Evolutionary conservation across 2,888 invertebrate genomes (phyloP).

Genomic region (Limnephilus lunatus): DNA sequence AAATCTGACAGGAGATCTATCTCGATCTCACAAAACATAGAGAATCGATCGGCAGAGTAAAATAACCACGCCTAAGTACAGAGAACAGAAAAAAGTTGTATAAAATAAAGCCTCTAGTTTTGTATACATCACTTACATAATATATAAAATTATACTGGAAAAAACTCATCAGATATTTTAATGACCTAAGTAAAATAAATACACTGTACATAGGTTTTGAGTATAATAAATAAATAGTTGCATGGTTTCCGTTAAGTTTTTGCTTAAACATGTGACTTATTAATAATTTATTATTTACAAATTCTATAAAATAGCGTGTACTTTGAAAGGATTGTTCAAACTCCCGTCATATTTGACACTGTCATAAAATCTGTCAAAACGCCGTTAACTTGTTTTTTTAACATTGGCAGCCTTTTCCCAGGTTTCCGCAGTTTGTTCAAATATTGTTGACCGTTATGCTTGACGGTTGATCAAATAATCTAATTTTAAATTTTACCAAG

Average conservation of each 20-base stretch:
- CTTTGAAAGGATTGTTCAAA: background rate
- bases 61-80: background rate
- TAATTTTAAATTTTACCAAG: background rate
- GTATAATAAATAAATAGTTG: background rate
- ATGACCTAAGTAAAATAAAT: background rate
- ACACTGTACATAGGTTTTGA: background rate
- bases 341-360: too few relatives aligned
- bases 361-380: too few relatives aligned
- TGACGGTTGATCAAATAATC: background rate
- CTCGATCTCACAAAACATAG: too few relatives aligned
- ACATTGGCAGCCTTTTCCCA: background rate
- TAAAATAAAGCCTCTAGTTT: background rate
- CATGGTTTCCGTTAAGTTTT: background rate
- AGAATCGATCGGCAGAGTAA: too few relatives aligned
- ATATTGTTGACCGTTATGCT: background rate
- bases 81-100: background rate
- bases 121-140: background rate
- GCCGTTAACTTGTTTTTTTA: background rate
- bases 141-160: too few relatives aligned
- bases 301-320: background rate
- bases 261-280: too few relatives aligned
- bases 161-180: background rate
- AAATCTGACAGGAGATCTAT: too few relatives aligned
- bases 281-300: background rate
- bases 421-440: background rate